Evolutionary conservation across 2,797 vertebrate genomes (phyloP).

Genomic region (Notoglanidium macrostoma): DNA sequence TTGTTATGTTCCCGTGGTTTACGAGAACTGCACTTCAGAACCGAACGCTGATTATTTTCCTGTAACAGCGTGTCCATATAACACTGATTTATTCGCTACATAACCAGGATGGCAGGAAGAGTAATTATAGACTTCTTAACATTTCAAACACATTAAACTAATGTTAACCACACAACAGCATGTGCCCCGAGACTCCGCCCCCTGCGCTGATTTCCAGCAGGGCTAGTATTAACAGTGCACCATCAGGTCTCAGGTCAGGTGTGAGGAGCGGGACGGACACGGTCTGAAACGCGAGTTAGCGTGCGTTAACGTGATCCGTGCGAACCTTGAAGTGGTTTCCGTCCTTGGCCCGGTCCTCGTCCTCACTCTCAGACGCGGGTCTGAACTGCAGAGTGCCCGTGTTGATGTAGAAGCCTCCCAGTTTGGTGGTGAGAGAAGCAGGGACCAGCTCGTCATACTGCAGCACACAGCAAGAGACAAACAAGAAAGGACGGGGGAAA

Average conservation of each 20-base stretch:
- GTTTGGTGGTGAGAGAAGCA: conserved; percentile 94
- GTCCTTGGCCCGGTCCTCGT: conserved; percentile 81
- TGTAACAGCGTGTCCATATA: neutral
- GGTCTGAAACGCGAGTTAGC: neutral
- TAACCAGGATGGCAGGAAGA: too few relatives aligned
- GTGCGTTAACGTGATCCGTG: neutral
- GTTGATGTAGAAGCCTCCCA: conserved; percentile 98
- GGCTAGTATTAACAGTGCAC: neutral
- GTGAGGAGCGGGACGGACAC: neutral
- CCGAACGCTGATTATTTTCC: neutral
- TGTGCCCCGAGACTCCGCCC: neutral
- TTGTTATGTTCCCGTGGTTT: neutral
- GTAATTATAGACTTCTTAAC: neutral
- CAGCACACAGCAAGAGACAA: neutral
- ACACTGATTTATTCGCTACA: neutral
- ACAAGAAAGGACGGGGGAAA: neutral
- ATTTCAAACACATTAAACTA: too few relatives aligned
- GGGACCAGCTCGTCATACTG: conserved; percentile 98
- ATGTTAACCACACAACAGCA: neutral
- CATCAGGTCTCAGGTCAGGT: too few relatives aligned
- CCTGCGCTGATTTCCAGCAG: neutral
- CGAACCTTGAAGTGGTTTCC: conserved; percentile 69
- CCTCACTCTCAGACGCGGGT: conserved; percentile 91
- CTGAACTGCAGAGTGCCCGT: conserved; percentile 97
- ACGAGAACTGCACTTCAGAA: neutral